Conservation (phyloP, 2,888 invertebrate species). For the Caenorhabditis sp. region DNA sequence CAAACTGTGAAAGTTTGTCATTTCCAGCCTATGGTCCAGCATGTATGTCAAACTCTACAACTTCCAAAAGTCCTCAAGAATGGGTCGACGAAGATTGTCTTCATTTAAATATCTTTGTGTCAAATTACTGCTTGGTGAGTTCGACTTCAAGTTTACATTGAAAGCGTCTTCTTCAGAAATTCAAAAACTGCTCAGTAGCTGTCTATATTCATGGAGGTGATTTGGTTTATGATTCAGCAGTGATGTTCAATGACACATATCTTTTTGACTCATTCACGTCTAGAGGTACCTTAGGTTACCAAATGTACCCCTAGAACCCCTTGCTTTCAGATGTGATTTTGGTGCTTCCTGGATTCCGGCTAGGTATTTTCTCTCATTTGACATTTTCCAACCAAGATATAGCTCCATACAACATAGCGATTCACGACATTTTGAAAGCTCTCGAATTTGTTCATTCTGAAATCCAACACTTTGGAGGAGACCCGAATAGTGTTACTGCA, state of each 20-base stretch:
- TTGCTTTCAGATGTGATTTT: too few relatives aligned
- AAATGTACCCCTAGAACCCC: too few relatives aligned
- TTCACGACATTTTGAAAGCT: slow-evolving; percentile 17
- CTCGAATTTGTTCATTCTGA: neutral
- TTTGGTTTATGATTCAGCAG: slow-evolving; percentile 61
- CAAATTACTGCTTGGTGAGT: slow-evolving; percentile 2
- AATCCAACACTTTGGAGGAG: neutral
- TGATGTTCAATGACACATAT: slow-evolving; percentile 62
- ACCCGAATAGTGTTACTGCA: neutral
- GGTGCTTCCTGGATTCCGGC: slow-evolving; percentile 50
- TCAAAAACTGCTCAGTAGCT: slow-evolving; percentile 53
- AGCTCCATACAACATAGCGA: slow-evolving; percentile 55
- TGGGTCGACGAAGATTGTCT: slow-evolving; percentile 43
- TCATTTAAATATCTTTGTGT: slow-evolving; percentile 8
- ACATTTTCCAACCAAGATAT: slow-evolving; percentile 40
- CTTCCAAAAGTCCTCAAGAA: slow-evolving; percentile 48
- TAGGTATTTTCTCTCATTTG: slow-evolving; percentile 53
- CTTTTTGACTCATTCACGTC: slow-evolving; percentile 20
- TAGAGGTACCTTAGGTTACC: slow-evolving; percentile 1
- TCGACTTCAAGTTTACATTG: too few relatives aligned
- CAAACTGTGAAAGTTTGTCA: neutral
- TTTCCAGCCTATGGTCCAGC: slow-evolving; percentile 49
- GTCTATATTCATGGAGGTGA: slow-evolving; percentile 65
- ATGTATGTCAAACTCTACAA: slow-evolving; percentile 59
- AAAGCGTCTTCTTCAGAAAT: slow-evolving; percentile 2